Evolutionary conservation across 2,113 vertebrate species (phyloP), one percentile per base, ranked within the genome.

Genomic region (Dissostichus mawsoni): DNA sequence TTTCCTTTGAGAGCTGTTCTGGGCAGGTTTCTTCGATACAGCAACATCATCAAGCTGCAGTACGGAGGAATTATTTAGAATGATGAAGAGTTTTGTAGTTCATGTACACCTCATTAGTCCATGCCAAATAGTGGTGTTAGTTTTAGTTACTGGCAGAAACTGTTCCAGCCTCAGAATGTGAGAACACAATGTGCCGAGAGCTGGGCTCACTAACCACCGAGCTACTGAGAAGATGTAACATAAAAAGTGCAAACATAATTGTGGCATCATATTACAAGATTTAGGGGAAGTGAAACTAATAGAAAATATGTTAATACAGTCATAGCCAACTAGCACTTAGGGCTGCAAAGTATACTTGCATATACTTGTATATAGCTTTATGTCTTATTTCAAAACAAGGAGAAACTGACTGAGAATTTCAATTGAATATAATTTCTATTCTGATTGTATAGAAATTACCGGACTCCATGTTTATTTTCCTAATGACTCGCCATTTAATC

Each of bases 101-200:
- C 3, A 29, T 29, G 29, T 29, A 69, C 63, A 66, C 62, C 53
- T 73, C 29, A 76, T 68, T 80, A 65, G 52, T 69, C 33, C 4
- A 11, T 51, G 68, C 4, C 33, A 63, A 53, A 70, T 3, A 23
- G 41, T 5, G 20, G 25, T 16, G 44, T 72, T 59, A 63, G 72
- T 47, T 52, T 11, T 55, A 11, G 57, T 20, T 55, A 44, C 10
- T 12, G 63, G 68, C 45, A 68, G 55, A 68, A 65, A 33, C 20
- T 69, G 23, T 29, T 72, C 12, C 11, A 76, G 62, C 64, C 53
- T 53, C 8, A 67, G 23, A 72, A 62, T 29, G 48, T 18, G 48
- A 56, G 18, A 75, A 55, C 36, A 48, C 23, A 62, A 11, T 14
- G 56, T 53, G 53, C 33, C 0, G 17, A 52, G 56, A 63, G 23